Evolutionary conservation across 2,113 vertebrate species (phyloP).

Genomic region (Marmota flaviventris): DNA sequence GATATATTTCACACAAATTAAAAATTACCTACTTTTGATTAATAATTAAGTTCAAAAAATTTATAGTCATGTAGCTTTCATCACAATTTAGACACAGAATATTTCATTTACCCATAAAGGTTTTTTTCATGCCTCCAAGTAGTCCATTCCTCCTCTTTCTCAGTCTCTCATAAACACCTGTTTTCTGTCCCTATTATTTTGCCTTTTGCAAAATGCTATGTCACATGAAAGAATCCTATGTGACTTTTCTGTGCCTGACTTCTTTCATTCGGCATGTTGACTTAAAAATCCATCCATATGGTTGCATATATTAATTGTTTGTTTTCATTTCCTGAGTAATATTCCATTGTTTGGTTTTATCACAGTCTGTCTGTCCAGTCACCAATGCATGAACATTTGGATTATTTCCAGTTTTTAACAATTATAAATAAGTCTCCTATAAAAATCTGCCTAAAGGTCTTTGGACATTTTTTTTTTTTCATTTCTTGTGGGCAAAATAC

Average conservation of each 20-base stretch:
- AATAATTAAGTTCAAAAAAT: neutral
- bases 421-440: neutral
- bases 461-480: neutral
- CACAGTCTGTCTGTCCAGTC: neutral
- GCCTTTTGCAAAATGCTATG: neutral
- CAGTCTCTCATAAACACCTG: neutral
- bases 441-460: neutral
- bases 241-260: neutral
- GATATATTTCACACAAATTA: neutral
- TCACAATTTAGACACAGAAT: neutral
- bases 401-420: conserved; percentile 5
- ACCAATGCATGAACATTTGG: neutral
- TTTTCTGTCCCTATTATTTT: neutral
- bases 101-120: neutral
- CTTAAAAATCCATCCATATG: neutral
- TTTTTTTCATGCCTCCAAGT: neutral
- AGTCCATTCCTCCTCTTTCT: neutral
- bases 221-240: neutral
- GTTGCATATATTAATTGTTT: neutral
- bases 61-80: neutral
- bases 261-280: neutral
- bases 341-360: neutral
- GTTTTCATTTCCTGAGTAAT: neutral
- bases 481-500: neutral
- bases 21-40: conserved; percentile 10